These are phyloP conservation scores for Cephalopachus bancanus DNA, from an alignment of 2,797 vertebrate species.

Conservation along the genomic window DNA sequence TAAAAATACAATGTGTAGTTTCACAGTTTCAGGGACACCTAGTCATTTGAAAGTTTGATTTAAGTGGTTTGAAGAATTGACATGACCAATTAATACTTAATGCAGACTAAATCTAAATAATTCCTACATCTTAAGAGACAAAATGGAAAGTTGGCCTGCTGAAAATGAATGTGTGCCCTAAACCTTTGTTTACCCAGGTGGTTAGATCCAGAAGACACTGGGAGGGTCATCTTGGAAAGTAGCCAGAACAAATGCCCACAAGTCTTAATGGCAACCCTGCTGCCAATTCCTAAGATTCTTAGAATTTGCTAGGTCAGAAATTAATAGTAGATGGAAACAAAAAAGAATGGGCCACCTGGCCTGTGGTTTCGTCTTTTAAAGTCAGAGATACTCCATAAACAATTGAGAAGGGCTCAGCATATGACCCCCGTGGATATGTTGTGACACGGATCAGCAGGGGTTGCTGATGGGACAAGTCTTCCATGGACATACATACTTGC, in stretches of 20 bases:
- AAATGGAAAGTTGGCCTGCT: slow-evolving; percentile 24
- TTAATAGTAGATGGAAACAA: slow-evolving; percentile 54
- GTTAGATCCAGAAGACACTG: slow-evolving; percentile 32
- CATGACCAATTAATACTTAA: not conserved
- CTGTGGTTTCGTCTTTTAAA: slow-evolving; percentile 2
- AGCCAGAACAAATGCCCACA: slow-evolving; percentile 73
- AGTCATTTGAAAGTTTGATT: not conserved
- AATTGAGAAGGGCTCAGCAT: not conserved
- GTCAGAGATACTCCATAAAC: slow-evolving; percentile 22
- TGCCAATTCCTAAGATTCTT: slow-evolving; percentile 71
- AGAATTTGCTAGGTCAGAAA: slow-evolving; percentile 63
- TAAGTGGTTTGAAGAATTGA: slow-evolving; percentile 39
- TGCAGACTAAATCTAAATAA: slow-evolving; percentile 48
- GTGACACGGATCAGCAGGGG: not conserved
- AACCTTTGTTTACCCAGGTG: slow-evolving; percentile 80
- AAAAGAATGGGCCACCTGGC: slow-evolving; percentile 12
- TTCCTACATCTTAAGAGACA: slow-evolving; percentile 55
- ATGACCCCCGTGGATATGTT: not conserved
- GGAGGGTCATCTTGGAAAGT: slow-evolving; percentile 60
- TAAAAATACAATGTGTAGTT: slow-evolving; percentile 25
- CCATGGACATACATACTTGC: not conserved
- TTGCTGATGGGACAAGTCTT: not conserved
- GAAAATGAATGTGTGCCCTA: not conserved
- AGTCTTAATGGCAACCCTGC: slow-evolving; percentile 24
- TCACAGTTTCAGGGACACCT: slow-evolving; percentile 9